Conservation (phyloP, 2,113 vertebrate genomes). For the Verasper variegatus region DNA sequence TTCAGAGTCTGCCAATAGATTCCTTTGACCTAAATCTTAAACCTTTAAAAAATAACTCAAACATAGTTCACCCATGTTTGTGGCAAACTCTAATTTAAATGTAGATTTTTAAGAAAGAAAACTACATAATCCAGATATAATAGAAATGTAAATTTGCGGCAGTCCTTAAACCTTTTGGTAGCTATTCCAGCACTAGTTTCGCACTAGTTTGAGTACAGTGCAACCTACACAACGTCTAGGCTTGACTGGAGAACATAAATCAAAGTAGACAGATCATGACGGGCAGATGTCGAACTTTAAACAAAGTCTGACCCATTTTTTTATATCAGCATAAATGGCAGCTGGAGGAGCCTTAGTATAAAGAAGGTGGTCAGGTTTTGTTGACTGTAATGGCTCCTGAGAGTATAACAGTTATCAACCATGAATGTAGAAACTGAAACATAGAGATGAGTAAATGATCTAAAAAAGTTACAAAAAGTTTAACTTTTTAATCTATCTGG, state of each 20-base stretch:
- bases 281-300: not conserved
- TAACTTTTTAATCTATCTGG: not conserved
- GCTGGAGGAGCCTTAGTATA: not conserved
- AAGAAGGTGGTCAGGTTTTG: not conserved
- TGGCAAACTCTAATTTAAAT: no score
- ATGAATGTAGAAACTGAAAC: not conserved
- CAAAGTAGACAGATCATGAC: not conserved
- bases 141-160: no score
- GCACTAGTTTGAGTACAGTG: not conserved
- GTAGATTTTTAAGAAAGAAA: no score
- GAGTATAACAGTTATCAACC: not conserved
- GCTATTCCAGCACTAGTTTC: not conserved
- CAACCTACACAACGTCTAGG: not conserved
- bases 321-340: not conserved
- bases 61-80: no score
- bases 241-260: not conserved
- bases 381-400: no score
- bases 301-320: not conserved
- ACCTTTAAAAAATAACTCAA: no score
- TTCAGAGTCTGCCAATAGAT: no score
- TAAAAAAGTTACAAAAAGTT: no score
- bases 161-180: not conserved
- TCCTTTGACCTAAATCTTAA: no score
- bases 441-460: not conserved
- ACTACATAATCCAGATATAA: no score